Evolutionary conservation across 2,888 invertebrate genomes (phyloP).

Genomic region (Ophion costatus): DNA sequence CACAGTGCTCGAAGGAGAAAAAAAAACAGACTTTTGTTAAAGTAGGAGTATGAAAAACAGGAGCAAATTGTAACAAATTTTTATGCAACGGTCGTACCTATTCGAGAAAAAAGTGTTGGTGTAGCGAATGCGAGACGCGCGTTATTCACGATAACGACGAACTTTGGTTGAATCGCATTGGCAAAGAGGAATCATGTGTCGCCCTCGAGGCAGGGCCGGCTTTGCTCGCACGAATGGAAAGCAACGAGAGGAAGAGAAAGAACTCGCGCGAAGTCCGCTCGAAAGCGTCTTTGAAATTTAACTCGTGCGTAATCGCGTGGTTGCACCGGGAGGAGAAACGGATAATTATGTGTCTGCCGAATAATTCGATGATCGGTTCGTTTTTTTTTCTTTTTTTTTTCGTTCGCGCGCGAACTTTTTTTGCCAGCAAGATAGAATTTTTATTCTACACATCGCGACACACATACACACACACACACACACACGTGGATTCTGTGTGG

Average conservation of each 20-base stretch:
- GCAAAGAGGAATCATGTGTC: constrained; percentile 47
- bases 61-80: constrained; percentile 75
- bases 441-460: constrained; percentile 29
- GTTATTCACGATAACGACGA: constrained; percentile 76
- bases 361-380: constrained; percentile 33
- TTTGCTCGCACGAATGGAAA: constrained; percentile 46
- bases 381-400: constrained; percentile 23
- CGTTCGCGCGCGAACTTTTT: constrained; percentile 18
- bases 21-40: constrained; percentile 78
- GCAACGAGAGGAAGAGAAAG: constrained; percentile 41
- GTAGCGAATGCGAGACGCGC: constrained; percentile 79
- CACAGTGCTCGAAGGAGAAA: constrained; percentile 77
- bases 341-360: constrained; percentile 55
- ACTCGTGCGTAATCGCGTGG: constrained; percentile 61
- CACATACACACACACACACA: background rate
- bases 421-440: constrained; percentile 34
- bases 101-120: constrained; percentile 73
- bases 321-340: constrained; percentile 53
- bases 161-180: constrained; percentile 72
- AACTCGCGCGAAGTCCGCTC: background rate
- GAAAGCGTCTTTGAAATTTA: constrained; percentile 50
- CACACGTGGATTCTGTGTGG: constrained; percentile 29
- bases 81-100: constrained; percentile 79
- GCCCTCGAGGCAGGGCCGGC: constrained; percentile 27
- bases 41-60: constrained; percentile 17